Evolutionary conservation across 2,888 invertebrate species (phyloP).

Genomic region (Thera obeliscata): DNA sequence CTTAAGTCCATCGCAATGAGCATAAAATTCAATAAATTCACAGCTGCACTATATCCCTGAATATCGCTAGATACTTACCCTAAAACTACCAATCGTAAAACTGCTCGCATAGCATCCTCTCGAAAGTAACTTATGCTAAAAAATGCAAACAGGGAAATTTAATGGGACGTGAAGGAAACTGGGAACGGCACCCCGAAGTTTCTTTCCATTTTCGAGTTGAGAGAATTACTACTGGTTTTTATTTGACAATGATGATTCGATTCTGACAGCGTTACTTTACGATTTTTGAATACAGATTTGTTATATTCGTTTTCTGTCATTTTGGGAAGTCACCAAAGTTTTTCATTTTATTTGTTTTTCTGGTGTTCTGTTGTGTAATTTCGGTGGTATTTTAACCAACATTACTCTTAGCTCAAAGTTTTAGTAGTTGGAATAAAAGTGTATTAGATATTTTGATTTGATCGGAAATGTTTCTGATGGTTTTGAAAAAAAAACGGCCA

Average conservation of each 20-base stretch:
- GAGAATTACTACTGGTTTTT: constrained; percentile 54
- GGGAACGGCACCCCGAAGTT: constrained; percentile 73
- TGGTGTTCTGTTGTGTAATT: too few relatives aligned
- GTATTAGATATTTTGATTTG: too few relatives aligned
- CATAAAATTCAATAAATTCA: constrained; percentile 58
- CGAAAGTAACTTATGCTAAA: constrained; percentile 82
- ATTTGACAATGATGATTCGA: constrained; percentile 38
- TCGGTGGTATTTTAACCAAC: too few relatives aligned
- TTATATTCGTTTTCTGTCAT: too few relatives aligned
- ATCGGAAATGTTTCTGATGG: too few relatives aligned
- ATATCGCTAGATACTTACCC: constrained; percentile 49
- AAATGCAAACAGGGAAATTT: constrained; percentile 84
- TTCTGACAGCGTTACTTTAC: neutral
- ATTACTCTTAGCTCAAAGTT: too few relatives aligned
- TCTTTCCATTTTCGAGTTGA: constrained; percentile 63
- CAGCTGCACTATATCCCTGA: constrained; percentile 47
- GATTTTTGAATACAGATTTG: too few relatives aligned
- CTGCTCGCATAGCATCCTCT: constrained; percentile 61
- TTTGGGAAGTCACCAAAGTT: too few relatives aligned
- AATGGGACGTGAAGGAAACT: constrained; percentile 83
- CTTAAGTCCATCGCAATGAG: constrained; percentile 49
- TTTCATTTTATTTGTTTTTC: too few relatives aligned
- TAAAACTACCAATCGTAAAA: constrained; percentile 78
- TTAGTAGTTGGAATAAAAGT: too few relatives aligned
- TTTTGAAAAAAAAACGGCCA: too few relatives aligned